Percentiles rank a stretch among this genome's conserved stretches.
Evolutionary conservation across 2,888 invertebrate genomes (phyloP).

Genomic region (Ochropacha duplaris): DNA sequence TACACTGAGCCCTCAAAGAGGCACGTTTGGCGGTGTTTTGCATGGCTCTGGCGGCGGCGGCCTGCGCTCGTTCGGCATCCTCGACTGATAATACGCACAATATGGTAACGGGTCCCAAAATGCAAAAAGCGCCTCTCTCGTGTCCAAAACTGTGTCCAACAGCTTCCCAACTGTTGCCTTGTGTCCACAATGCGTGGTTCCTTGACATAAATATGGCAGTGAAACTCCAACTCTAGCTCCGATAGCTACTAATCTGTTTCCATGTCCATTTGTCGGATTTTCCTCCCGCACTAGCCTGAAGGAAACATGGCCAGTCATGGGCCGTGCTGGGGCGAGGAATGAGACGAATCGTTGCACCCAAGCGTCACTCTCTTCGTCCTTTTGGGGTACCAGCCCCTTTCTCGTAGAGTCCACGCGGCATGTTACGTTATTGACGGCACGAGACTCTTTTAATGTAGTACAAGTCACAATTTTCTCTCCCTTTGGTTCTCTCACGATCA

Average conservation of each 20-base stretch:
- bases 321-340: conserved; percentile 84
- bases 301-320: conserved; percentile 90
- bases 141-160: conserved; percentile 87
- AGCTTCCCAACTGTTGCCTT: conserved; percentile 85
- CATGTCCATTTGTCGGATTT: conserved; percentile 68
- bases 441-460: conserved; percentile 90
- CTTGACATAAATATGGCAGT: conserved; percentile 91
- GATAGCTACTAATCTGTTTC: conserved; percentile 63
- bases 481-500: conserved; percentile 89
- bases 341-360: conserved; percentile 89
- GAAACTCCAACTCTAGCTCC: conserved; percentile 91
- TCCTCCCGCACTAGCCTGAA: conserved; percentile 88
- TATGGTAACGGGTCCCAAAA: conserved; percentile 94
- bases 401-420: conserved; percentile 87
- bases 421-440: conserved; percentile 90
- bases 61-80: conserved; percentile 83
- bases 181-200: conserved; percentile 84
- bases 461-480: conserved; percentile 91
- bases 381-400: conserved; percentile 87
- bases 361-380: conserved; percentile 85
- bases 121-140: conserved; percentile 90
- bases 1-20: conserved; percentile 55
- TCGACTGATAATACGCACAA: conserved; percentile 92
- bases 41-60: conserved; percentile 79
- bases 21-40: conserved; percentile 80